These are phyloP conservation scores for Julus scandinavius DNA, from an alignment of 2,888 invertebrate species.

Conservation along the genomic window DNA sequence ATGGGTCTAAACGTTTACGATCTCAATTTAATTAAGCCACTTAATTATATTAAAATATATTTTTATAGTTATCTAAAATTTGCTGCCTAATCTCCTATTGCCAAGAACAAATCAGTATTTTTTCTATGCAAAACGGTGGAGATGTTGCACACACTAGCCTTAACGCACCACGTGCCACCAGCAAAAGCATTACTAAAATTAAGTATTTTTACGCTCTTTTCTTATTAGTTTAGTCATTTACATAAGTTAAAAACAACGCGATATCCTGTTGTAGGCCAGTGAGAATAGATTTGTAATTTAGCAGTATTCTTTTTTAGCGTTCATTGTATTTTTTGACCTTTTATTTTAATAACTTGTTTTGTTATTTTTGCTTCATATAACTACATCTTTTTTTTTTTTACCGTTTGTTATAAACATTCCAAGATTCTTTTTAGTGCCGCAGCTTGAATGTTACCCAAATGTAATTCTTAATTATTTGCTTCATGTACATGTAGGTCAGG, in stretches of 20 bases:
- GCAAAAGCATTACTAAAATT: background rate
- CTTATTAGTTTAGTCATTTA: background rate
- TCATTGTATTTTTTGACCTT: conserved; percentile 5
- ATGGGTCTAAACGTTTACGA: background rate
- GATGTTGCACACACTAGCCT: conserved; percentile 6
- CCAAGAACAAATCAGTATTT: conserved; percentile 17
- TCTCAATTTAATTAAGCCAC: background rate
- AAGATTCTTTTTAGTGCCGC: conserved; percentile 12
- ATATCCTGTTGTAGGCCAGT: conserved; percentile 1
- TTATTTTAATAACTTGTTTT: background rate
- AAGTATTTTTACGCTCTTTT: background rate
- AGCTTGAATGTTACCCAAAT: background rate
- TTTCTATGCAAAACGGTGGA: conserved; percentile 24
- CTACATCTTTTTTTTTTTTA: background rate
- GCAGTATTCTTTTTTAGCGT: background rate
- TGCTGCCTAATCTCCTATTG: background rate
- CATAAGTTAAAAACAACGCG: background rate
- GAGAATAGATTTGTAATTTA: conserved; percentile 14
- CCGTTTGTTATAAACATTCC: conserved; percentile 33
- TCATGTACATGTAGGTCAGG: conserved; percentile 20
- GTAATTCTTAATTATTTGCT: conserved; percentile 10
- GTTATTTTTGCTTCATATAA: background rate
- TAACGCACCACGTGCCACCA: too few relatives aligned
- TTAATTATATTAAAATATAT: background rate
- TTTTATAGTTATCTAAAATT: background rate